These are phyloP conservation scores for Nudaria mundana DNA, from an alignment of 2,888 invertebrate genomes.

Conservation along the genomic window DNA sequence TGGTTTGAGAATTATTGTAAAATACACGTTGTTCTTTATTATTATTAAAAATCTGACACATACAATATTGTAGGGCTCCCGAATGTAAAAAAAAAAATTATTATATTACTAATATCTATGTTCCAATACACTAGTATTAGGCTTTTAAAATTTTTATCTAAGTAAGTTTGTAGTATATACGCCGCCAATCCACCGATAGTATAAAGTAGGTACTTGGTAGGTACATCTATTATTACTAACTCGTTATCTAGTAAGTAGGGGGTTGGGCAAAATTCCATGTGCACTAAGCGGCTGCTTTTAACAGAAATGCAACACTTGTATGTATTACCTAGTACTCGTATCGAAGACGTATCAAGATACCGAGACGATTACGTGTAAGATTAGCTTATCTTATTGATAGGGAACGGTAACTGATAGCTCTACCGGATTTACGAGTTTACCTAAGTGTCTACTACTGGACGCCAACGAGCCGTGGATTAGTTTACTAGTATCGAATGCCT, in stretches of 20 bases:
- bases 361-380: not conserved
- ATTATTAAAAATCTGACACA: too few species aligned
- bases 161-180: too few species aligned
- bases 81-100: too few species aligned
- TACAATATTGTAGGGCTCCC: too few species aligned
- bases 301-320: conserved; percentile 2
- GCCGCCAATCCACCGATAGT: too few species aligned
- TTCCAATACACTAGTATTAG: too few species aligned
- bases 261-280: conserved; percentile 1
- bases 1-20: too few species aligned
- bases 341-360: conserved; percentile 1
- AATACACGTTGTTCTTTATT: too few species aligned
- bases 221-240: not conserved
- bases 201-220: not conserved
- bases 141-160: too few species aligned
- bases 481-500: not conserved
- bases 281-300: not conserved
- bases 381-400: conserved; percentile 7
- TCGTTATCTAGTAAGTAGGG: too few species aligned
- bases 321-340: too few species aligned
- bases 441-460: not conserved
- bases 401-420: not conserved
- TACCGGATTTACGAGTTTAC: not conserved
- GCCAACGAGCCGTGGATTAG: not conserved
- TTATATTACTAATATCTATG: too few species aligned